A percentile compares a stretch with the other conserved stretches of the same genome.
These are phyloP conservation scores for Pseudorhombus dupliciocellatus DNA, from an alignment of 2,113 vertebrate genomes.

Conservation along the genomic window DNA sequence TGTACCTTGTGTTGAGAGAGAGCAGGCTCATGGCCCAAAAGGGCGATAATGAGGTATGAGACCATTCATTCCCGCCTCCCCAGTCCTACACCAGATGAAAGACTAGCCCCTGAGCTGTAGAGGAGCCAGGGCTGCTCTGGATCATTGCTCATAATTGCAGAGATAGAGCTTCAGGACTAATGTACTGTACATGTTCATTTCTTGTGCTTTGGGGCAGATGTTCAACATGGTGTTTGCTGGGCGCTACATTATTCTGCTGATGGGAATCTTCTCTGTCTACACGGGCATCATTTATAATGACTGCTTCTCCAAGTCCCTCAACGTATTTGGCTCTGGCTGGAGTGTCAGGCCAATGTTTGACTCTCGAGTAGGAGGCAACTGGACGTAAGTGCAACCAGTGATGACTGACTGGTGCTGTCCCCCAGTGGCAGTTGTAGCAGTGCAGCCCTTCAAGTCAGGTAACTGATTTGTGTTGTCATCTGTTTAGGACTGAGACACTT, in stretches of 20 bases:
- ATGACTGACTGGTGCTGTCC: neutral
- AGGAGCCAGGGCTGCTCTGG: neutral
- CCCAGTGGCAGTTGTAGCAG: no score
- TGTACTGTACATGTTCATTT: neutral
- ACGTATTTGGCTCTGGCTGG: slow-evolving; percentile 95
- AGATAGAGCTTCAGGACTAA: neutral
- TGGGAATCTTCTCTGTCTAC: slow-evolving; percentile 97
- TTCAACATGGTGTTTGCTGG: slow-evolving; percentile 95
- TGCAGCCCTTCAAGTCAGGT: neutral
- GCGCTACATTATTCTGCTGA: slow-evolving; percentile 95
- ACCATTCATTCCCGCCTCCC: slow-evolving; percentile 18
- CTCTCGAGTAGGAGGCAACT: slow-evolving; percentile 78
- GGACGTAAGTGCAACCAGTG: slow-evolving; percentile 88
- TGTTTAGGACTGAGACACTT: slow-evolving; percentile 81
- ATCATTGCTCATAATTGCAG: no score
- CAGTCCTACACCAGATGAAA: neutral
- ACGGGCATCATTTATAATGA: slow-evolving; percentile 99
- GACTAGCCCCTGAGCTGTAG: neutral
- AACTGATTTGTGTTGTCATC: neutral
- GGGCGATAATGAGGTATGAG: slow-evolving; percentile 92
- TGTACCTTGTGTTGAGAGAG: slow-evolving; percentile 94
- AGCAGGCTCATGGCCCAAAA: slow-evolving; percentile 94
- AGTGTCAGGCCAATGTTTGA: slow-evolving; percentile 93
- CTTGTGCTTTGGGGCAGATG: slow-evolving; percentile 81
- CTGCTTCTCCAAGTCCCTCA: slow-evolving; percentile 97